Evolutionary conservation across 1,140 invertebrate species (phyloP).

Genomic region (Leptinotarsa lineolata): DNA sequence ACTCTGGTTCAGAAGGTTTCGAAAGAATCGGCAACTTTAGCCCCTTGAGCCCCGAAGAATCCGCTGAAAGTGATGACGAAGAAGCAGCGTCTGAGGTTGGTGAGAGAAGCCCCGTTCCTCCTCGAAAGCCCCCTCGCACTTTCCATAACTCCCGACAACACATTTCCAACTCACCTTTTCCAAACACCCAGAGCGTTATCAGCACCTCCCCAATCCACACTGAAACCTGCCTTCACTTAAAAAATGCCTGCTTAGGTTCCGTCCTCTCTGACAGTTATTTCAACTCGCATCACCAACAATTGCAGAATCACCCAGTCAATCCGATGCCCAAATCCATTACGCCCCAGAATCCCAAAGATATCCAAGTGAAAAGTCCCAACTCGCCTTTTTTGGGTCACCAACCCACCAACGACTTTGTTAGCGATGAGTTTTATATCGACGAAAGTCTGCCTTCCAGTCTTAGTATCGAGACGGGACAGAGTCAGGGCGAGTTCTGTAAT

Average conservation of each 20-base stretch:
- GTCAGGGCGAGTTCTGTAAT: conserved; percentile 56
- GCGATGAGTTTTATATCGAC: conserved; percentile 84
- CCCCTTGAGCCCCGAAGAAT: not conserved
- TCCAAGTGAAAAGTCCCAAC: conserved; percentile 42
- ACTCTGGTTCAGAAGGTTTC: conserved; percentile 82
- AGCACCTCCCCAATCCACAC: conserved; percentile 45
- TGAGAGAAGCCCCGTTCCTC: conserved; percentile 40
- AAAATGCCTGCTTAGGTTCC: conserved; percentile 50
- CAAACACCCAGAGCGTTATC: conserved; percentile 39
- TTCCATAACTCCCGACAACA: conserved; percentile 45
- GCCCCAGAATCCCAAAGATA: conserved; percentile 43
- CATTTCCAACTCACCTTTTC: conserved; percentile 22
- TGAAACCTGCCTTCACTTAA: conserved; percentile 54
- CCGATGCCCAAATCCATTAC: conserved; percentile 49
- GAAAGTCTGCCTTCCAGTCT: conserved; percentile 77
- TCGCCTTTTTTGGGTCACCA: conserved; percentile 43
- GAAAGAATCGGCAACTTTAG: conserved; percentile 69
- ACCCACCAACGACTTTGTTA: conserved; percentile 66
- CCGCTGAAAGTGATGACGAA: conserved; percentile 54
- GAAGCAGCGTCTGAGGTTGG: conserved; percentile 2
- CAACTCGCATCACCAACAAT: conserved; percentile 51
- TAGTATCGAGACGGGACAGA: conserved; percentile 64
- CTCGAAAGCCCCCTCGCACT: conserved; percentile 54
- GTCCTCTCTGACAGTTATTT: conserved; percentile 52
- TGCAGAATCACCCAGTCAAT: conserved; percentile 43